Evolutionary conservation across 2,113 vertebrate genomes (phyloP).

Genomic region (Motacilla alba): DNA sequence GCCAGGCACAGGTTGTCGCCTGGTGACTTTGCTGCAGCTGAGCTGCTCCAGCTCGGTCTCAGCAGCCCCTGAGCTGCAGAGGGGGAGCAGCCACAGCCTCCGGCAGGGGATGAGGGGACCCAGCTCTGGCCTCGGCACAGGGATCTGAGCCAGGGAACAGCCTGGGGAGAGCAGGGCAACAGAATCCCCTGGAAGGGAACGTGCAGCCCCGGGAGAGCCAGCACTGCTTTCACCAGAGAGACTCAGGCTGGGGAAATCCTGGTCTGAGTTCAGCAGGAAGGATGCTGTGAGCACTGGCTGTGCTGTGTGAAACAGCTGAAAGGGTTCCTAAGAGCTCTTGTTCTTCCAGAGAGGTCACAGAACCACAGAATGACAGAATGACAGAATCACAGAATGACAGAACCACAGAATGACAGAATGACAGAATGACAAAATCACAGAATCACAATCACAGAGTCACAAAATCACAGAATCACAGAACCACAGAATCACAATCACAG

Average conservation of each 20-base stretch:
- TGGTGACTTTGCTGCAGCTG: not conserved
- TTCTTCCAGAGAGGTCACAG: not conserved
- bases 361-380: too few relatives aligned
- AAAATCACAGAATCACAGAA: not conserved
- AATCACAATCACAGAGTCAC: not conserved
- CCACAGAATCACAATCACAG: not conserved
- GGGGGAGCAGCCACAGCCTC: not conserved
- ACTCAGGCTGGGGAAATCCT: not conserved
- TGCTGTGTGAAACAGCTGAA: not conserved
- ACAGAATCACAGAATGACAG: not conserved
- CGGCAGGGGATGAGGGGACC: not conserved
- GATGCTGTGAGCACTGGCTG: not conserved
- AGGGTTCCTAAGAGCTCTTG: not conserved
- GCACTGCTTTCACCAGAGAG: not conserved
- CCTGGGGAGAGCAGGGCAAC: not conserved
- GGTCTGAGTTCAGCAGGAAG: not conserved
- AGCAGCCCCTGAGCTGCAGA: not conserved
- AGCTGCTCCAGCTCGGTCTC: not conserved
- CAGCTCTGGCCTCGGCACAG: not conserved
- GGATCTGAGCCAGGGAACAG: not conserved
- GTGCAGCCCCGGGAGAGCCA: rapidly evolving
- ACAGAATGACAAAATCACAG: not conserved
- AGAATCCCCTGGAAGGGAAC: not conserved
- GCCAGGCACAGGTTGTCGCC: not conserved
- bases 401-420: too few relatives aligned